phyloP scores from a whole-genome alignment of 2,797 vertebrate genomes.

The Nothura maculosa region DNA sequence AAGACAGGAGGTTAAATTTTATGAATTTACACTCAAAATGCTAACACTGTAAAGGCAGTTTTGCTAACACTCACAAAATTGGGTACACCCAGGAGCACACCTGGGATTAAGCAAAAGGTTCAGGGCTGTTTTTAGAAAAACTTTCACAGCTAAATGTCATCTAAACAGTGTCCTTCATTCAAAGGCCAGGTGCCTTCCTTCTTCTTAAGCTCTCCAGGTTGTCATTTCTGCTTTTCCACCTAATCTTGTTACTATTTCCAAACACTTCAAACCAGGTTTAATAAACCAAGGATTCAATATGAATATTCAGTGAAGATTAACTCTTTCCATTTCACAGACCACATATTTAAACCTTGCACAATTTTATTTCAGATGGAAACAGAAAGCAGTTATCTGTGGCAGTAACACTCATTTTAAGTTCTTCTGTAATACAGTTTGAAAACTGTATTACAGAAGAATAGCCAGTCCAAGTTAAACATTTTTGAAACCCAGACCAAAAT shows the following conservation, averaged over 20 bases:
- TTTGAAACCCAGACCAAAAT: neutral
- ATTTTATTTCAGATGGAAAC: neutral
- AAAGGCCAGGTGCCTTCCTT: neutral
- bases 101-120: neutral
- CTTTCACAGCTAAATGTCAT: neutral
- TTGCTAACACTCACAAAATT: neutral
- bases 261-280: neutral
- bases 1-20: neutral
- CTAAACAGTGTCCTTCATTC: conserved; percentile 10
- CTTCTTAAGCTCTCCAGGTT: neutral
- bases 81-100: neutral
- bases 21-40: neutral
- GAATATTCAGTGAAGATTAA: neutral
- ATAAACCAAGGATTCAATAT: neutral
- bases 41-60: neutral
- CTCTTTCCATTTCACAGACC: accelerated
- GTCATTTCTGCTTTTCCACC: neutral
- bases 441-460: too few relatives aligned
- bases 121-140: neutral
- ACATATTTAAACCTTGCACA: neutral
- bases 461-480: neutral
- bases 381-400: neutral
- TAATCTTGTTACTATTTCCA: neutral
- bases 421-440: neutral
- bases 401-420: neutral